These are phyloP conservation scores for Penaeus chinensis DNA, from an alignment of 1,140 invertebrate genomes.

Conservation along the genomic window DNA sequence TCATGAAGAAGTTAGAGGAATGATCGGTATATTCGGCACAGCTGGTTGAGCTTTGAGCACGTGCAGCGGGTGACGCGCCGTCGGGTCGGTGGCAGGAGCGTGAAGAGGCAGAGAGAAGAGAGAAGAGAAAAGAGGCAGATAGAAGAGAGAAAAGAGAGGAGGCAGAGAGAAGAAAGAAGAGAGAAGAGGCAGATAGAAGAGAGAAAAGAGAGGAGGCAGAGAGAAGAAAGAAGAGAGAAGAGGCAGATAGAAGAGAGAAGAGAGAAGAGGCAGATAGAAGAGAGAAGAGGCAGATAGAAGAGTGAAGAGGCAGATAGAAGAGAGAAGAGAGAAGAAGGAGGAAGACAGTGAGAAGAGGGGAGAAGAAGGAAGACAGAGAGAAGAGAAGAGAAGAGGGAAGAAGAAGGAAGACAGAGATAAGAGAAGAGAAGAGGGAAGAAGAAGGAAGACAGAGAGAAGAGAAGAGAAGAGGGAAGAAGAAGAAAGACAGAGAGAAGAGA, in stretches of 20 bases:
- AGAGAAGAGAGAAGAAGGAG: too few species aligned
- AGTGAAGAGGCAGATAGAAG: background rate
- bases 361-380: background rate
- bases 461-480: background rate
- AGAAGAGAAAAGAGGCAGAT: too few species aligned
- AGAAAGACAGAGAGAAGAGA: background rate
- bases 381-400: background rate
- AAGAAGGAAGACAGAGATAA: background rate
- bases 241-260: background rate
- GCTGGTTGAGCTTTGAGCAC: background rate
- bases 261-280: background rate
- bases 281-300: background rate
- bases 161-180: background rate
- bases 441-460: background rate
- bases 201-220: background rate
- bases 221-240: background rate
- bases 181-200: background rate
- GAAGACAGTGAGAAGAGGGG: too few species aligned
- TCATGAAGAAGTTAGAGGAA: too few species aligned
- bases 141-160: too few species aligned
- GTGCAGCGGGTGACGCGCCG: background rate
- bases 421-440: background rate
- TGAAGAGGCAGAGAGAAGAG: too few species aligned
- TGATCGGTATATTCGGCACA: too few species aligned
- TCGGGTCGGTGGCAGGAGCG: background rate